A percentile compares a stretch with the other conserved stretches of the same genome.
These are phyloP conservation scores for Dinomys branickii DNA, from an alignment of 2,113 vertebrate genomes.

Conservation along the genomic window DNA sequence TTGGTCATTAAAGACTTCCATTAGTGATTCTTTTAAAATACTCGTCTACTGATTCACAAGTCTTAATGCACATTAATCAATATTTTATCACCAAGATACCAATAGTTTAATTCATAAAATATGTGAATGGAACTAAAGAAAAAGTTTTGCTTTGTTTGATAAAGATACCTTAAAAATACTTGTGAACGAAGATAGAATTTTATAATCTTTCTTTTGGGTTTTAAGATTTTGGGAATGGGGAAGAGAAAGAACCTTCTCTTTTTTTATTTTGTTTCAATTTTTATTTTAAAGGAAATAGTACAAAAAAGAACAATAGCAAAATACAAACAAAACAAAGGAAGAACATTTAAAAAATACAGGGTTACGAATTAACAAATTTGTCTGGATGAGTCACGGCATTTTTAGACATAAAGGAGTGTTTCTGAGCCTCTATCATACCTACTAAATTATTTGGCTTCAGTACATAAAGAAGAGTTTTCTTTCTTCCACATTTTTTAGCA, in stretches of 20 bases:
- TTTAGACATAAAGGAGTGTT: neutral
- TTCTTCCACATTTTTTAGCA: too few relatives aligned
- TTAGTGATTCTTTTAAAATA: conserved; percentile 7
- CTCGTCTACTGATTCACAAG: neutral
- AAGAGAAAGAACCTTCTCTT: neutral
- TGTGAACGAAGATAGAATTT: neutral
- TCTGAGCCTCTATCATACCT: neutral
- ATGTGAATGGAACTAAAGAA: neutral
- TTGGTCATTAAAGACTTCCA: neutral
- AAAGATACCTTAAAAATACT: neutral
- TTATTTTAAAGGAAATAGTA: too few relatives aligned
- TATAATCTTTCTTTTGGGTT: neutral
- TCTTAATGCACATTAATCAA: neutral
- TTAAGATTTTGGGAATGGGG: neutral
- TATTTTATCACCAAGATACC: conserved; percentile 3
- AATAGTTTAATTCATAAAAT: neutral
- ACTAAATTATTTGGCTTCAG: neutral
- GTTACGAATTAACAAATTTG: too few relatives aligned
- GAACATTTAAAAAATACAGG: too few relatives aligned
- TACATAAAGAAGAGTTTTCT: neutral
- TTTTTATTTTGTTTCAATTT: too few relatives aligned
- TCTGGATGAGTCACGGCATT: neutral
- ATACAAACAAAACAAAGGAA: too few relatives aligned
- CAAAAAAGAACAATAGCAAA: too few relatives aligned
- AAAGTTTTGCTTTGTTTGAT: neutral